Conservation (phyloP, 2,113 vertebrate genomes). For the Saccopteryx leptura region DNA sequence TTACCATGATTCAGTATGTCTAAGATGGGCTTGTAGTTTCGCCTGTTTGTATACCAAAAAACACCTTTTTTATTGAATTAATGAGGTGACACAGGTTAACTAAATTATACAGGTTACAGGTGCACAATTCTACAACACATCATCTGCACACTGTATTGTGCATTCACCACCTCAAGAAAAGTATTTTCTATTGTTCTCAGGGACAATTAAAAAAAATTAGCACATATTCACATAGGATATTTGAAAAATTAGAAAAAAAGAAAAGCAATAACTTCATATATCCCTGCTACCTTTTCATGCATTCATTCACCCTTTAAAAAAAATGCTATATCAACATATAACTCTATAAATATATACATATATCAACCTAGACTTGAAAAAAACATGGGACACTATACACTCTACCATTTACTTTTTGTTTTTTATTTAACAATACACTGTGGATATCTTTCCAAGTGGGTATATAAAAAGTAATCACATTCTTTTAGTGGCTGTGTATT, state of each 20-base stretch:
- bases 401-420: background rate
- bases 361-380: background rate
- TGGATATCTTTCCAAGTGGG: background rate
- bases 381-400: background rate
- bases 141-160: too few species aligned
- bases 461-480: background rate
- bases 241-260: slow-evolving; percentile 31
- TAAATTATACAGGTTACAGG: too few species aligned
- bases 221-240: background rate
- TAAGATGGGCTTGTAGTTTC: slow-evolving; percentile 4
- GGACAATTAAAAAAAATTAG: background rate
- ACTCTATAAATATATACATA: background rate
- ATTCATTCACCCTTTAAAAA: slow-evolving; percentile 17
- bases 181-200: background rate
- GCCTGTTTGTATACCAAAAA: background rate
- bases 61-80: too few species aligned
- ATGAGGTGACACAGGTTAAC: too few species aligned
- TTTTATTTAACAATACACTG: background rate
- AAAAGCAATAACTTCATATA: background rate
- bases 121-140: too few species aligned
- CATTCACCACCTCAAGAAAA: too few species aligned
- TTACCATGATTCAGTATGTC: slow-evolving; percentile 7
- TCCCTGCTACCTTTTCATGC: background rate
- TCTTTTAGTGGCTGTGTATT: background rate
- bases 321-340: slow-evolving; percentile 22